Base-by-base conservation (phyloP, 2,797 vertebrate species). In the Urophycis tenuis region DNA sequence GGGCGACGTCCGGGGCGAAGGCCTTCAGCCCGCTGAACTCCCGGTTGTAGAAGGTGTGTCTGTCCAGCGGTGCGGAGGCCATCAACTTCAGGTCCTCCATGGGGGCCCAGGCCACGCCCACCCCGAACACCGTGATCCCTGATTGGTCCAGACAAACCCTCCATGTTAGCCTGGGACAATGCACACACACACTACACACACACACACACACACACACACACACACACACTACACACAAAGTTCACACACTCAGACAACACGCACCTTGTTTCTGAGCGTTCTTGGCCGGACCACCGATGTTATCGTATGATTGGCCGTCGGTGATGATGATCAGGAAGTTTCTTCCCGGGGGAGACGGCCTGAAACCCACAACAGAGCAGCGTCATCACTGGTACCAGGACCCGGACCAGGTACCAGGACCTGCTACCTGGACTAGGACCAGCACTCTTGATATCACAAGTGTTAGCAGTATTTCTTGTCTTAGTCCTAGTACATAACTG, bases 101-200 rank as follows among this genome's bases (percentile, higher is more conserved):
- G 5, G 96, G 96, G 6, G 97, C 97, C 97, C 97, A 99, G 81
- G 97, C 96, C 86, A 98, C 92, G 10, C 97, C 97, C 45, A 98
- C 94, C 1, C 96, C 92, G 88, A 92, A 96, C 72, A 97, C 83
- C 0, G 94, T 96, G 85, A 98, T 93, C 77, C 95, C 97, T 99
- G 69, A 71, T 71, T 31, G 29, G 29, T 19, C 69, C 29, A 71
- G n/a, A 17, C 53, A 64, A 64, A 64, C 53, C 53, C 53, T 29
- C 10, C 53, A 64, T 64, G 22, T 64, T 64, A 64, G 53, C 3
- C 53, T 25, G 45, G 45, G 45, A 53, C 45, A 45, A 34, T 19
- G 12, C 30, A 22, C 14, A 31, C 10, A 71, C 9, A 31, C 19
- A 9, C 6, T 3, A 32, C 19, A 74, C 3, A 36, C 6, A 14